Percentiles rank a stretch among this genome's conserved stretches.
Conservation (phyloP, 2,888 invertebrate species). For the Chromoteleia sp. region DNA sequence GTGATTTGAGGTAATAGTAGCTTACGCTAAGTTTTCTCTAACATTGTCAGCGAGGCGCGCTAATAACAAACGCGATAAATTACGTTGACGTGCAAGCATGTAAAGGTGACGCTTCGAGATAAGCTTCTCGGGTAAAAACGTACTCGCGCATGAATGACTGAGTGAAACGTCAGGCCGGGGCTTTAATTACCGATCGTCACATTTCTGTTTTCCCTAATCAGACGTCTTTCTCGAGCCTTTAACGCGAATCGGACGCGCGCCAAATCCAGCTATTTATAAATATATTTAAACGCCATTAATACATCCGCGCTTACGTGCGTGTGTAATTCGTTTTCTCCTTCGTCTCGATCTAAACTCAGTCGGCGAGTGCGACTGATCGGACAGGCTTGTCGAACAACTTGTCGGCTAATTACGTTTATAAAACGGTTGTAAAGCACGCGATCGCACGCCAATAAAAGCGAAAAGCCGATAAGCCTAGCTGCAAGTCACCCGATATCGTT, state of each 20-base stretch:
- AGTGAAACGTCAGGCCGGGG: constrained; percentile 62
- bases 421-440: constrained; percentile 64
- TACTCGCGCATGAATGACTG: constrained; percentile 61
- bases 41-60: constrained; percentile 33
- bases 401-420: constrained; percentile 69
- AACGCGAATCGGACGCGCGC: neutral
- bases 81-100: constrained; percentile 66
- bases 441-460: constrained; percentile 59
- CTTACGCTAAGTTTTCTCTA: constrained; percentile 24
- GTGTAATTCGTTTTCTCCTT: constrained; percentile 19
- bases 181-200: constrained; percentile 69
- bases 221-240: constrained; percentile 31
- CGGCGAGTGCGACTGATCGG: constrained; percentile 56
- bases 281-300: constrained; percentile 45
- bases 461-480: constrained; percentile 47
- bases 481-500: constrained; percentile 35
- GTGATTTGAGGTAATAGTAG: constrained; percentile 19
- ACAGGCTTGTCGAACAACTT: constrained; percentile 63
- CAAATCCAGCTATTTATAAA: constrained; percentile 21
- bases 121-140: constrained; percentile 65
- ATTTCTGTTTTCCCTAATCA: constrained; percentile 58
- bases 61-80: constrained; percentile 64
- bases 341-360: constrained; percentile 28
- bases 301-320: constrained; percentile 13
- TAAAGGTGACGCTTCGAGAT: constrained; percentile 66